Percentiles rank a stretch among this genome's conserved stretches.
Conservation (phyloP, 2,888 invertebrate genomes). For the Philhelius pedissequus region DNA sequence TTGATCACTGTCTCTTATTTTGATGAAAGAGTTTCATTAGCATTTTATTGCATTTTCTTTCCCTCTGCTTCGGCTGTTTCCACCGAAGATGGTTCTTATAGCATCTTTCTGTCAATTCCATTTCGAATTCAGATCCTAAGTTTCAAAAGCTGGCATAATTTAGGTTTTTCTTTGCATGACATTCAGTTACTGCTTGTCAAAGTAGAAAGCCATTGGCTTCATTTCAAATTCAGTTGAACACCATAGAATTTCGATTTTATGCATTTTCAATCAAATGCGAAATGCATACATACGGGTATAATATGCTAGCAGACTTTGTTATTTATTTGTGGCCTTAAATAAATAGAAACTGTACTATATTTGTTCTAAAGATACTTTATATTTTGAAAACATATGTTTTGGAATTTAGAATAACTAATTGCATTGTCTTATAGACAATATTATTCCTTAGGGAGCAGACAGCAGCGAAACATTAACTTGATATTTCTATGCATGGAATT, state of each 20-base stretch:
- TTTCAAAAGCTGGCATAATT: constrained; percentile 54
- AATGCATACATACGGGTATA: no score
- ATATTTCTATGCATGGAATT: constrained; percentile 54
- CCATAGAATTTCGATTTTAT: constrained; percentile 42
- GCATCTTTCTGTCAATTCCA: constrained; percentile 29
- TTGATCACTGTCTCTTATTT: constrained; percentile 49
- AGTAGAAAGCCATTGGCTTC: constrained; percentile 31
- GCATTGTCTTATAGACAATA: constrained; percentile 28
- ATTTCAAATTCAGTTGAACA: constrained; percentile 37
- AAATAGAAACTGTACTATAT: not conserved
- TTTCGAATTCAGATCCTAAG: constrained; percentile 34
- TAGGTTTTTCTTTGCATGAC: constrained; percentile 41
- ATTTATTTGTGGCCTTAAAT: not conserved
- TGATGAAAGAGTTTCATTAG: constrained; percentile 63
- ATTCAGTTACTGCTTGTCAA: constrained; percentile 22
- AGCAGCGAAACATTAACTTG: constrained; percentile 33
- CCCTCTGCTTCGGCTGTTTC: not conserved
- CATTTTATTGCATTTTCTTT: constrained; percentile 65
- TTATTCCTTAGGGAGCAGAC: not conserved
- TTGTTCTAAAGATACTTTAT: not conserved
- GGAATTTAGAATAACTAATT: constrained; percentile 10
- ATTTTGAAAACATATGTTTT: not conserved
- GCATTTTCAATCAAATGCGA: constrained; percentile 32
- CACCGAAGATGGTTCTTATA: constrained; percentile 7
- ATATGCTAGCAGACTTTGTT: not conserved